These are phyloP conservation scores for Passerina amoena DNA, from an alignment of 2,113 vertebrate species.

Conservation along the genomic window DNA sequence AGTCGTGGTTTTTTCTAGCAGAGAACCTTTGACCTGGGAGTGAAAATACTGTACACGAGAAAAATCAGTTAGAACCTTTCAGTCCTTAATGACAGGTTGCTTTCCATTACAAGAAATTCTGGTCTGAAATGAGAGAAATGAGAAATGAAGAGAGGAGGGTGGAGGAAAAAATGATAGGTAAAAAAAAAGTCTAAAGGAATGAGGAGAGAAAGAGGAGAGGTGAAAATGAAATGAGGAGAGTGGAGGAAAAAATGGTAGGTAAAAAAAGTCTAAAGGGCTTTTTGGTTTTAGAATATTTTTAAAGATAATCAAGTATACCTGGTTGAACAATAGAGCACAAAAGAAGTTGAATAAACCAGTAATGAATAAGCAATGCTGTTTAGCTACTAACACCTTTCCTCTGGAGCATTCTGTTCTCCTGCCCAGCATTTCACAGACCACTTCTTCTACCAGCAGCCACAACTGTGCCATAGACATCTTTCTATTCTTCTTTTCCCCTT, in stretches of 20 bases:
- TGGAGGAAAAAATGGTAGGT: not conserved
- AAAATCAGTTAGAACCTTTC: not conserved
- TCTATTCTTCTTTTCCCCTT: not conserved
- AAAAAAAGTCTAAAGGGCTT: not conserved
- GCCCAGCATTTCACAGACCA: not conserved
- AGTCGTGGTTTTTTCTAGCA: conserved; percentile 80
- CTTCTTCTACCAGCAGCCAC: not conserved
- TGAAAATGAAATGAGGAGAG: not conserved
- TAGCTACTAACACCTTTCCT: not conserved
- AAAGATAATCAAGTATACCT: not conserved
- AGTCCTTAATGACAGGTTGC: not conserved
- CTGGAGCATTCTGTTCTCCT: not conserved
- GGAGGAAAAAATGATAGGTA: not conserved
- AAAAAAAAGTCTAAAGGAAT: not conserved
- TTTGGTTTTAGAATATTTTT: not conserved
- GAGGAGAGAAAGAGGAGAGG: not conserved
- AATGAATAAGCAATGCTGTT: not conserved
- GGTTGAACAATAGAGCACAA: not conserved
- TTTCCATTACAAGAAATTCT: not conserved
- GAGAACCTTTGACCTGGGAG: conserved; percentile 79
- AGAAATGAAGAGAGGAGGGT: not conserved
- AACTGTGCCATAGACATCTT: not conserved
- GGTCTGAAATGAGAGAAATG: too few species aligned
- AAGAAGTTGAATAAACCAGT: not conserved
- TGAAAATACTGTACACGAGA: not conserved